These are phyloP conservation scores for Tragulus kanchil DNA, from an alignment of 2,113 vertebrate genomes.

Conservation along the genomic window DNA sequence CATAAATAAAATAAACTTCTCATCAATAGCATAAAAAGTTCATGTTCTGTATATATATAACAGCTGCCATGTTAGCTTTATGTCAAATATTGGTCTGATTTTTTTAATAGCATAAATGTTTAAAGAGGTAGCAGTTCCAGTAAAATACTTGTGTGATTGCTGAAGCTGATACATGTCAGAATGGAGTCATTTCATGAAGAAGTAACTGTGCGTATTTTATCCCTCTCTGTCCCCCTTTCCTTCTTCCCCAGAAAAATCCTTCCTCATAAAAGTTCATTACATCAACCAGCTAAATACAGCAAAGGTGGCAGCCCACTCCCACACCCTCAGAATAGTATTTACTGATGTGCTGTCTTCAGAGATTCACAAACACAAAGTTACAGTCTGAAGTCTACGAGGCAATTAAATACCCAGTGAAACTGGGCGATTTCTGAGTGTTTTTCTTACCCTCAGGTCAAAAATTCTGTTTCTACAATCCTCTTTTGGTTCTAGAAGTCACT, in stretches of 20 bases:
- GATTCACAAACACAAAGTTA: neutral
- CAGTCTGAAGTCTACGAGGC: neutral
- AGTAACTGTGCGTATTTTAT: neutral
- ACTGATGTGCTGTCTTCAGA: neutral
- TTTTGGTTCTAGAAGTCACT: neutral
- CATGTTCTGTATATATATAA: slow-evolving; percentile 83
- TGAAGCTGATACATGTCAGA: slow-evolving; percentile 79
- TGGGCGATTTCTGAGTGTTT: neutral
- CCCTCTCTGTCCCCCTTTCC: neutral
- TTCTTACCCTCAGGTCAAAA: neutral
- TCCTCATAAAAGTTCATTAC: slow-evolving; percentile 58
- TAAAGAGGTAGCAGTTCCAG: slow-evolving; percentile 84
- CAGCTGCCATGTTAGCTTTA: slow-evolving; percentile 85
- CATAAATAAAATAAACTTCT: slow-evolving; percentile 85
- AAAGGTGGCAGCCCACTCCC: neutral
- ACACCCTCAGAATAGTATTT: neutral
- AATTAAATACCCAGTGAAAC: neutral
- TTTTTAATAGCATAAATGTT: slow-evolving; percentile 87
- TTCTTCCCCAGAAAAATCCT: neutral
- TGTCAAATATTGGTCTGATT: slow-evolving; percentile 84
- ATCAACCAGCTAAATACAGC: slow-evolving; percentile 61
- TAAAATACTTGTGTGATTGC: slow-evolving; percentile 81
- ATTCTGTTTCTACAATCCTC: neutral
- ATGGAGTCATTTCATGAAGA: neutral
- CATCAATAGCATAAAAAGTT: slow-evolving; percentile 87